These are phyloP conservation scores for Hyles lineata DNA, from an alignment of 2,888 invertebrate genomes.

Conservation along the genomic window DNA sequence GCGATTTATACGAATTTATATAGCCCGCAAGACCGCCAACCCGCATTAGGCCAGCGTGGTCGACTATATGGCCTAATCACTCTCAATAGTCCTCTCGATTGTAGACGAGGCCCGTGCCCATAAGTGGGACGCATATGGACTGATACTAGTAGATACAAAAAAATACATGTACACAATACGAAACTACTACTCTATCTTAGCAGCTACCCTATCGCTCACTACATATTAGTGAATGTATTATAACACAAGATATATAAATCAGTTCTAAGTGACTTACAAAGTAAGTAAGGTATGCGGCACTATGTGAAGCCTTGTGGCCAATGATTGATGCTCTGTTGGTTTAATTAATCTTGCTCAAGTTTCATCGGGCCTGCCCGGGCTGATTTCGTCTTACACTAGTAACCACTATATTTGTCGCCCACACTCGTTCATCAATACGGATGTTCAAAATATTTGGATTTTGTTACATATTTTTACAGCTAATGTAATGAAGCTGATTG, in stretches of 20 bases:
- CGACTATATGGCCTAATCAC: too few relatives aligned
- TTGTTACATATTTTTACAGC: neutral
- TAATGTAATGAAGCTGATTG: too few relatives aligned
- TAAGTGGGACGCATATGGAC: too few relatives aligned
- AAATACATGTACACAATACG: too few relatives aligned
- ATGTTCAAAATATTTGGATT: neutral
- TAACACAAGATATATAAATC: constrained; percentile 33
- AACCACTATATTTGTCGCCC: constrained; percentile 52
- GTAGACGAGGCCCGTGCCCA: too few relatives aligned
- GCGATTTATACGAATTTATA: too few relatives aligned
- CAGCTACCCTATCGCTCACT: neutral
- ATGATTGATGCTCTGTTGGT: constrained; percentile 76
- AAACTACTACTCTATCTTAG: too few relatives aligned
- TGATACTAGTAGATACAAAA: too few relatives aligned
- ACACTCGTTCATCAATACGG: neutral
- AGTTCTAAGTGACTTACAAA: constrained; percentile 30
- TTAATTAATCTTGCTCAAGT: constrained; percentile 81
- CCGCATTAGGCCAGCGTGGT: too few relatives aligned
- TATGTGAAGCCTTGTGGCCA: constrained; percentile 56
- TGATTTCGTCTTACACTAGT: constrained; percentile 61
- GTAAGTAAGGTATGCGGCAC: constrained; percentile 5
- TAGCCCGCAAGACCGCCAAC: too few relatives aligned
- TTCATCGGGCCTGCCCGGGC: constrained; percentile 53
- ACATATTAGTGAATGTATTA: too few relatives aligned
- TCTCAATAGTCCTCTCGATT: too few relatives aligned